These are phyloP conservation scores for Piliocolobus tephrosceles DNA, from an alignment of 2,113 vertebrate genomes.

Conservation along the genomic window DNA sequence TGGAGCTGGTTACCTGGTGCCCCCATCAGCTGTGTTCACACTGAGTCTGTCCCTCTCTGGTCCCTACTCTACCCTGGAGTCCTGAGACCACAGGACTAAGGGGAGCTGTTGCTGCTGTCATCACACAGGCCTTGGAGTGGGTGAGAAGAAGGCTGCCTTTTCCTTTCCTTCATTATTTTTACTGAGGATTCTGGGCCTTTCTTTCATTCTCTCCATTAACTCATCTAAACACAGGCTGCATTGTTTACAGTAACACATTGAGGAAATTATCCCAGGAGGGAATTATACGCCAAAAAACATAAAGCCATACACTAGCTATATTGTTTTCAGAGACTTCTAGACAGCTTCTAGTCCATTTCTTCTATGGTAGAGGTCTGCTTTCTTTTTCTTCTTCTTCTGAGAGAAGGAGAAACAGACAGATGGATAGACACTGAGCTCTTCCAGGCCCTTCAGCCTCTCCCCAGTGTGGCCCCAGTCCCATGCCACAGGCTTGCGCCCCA, in stretches of 20 bases:
- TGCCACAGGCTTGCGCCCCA: background rate
- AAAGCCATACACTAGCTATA: background rate
- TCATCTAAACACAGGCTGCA: background rate
- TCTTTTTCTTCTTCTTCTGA: too few species aligned
- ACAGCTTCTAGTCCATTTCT: background rate
- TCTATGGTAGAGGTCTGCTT: background rate
- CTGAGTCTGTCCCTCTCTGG: background rate
- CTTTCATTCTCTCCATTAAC: background rate
- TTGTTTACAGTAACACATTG: background rate
- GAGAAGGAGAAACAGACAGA: background rate
- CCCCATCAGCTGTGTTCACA: too few species aligned
- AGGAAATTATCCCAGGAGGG: background rate
- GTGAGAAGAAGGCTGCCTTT: background rate
- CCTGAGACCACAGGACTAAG: background rate
- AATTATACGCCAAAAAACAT: background rate
- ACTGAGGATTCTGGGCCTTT: background rate
- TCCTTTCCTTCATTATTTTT: background rate
- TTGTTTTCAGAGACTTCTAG: background rate
- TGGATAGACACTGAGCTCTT: background rate
- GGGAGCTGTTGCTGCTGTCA: background rate
- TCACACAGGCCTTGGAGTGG: background rate
- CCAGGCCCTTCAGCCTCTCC: background rate
- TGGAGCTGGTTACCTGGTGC: background rate
- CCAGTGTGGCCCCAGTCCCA: fast-evolving
- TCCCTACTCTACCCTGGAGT: background rate